phyloP scores from a whole-genome alignment of 2,113 vertebrate species.

The Chaetura pelagica region DNA sequence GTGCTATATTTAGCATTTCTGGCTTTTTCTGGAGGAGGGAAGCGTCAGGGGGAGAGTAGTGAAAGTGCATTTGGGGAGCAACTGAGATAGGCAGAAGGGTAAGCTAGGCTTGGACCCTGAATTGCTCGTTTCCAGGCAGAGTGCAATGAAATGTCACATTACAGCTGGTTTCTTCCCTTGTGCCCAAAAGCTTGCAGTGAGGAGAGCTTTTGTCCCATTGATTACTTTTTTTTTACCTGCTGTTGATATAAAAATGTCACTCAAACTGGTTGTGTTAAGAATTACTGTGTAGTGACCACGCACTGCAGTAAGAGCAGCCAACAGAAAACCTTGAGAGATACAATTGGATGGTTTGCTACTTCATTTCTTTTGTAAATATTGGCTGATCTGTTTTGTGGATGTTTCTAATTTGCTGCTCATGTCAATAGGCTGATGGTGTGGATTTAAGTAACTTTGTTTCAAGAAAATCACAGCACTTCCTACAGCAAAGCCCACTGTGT shows the following conservation, averaged over 20 bases:
- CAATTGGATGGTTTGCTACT: not conserved
- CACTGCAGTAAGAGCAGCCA: accelerated
- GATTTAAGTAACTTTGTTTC: not conserved
- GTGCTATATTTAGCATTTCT: not conserved
- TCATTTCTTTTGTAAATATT: not conserved
- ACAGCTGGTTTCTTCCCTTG: not conserved
- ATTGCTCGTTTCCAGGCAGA: not conserved
- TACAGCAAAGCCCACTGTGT: not conserved
- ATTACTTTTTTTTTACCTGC: not conserved
- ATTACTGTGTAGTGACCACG: not conserved
- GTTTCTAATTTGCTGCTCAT: not conserved
- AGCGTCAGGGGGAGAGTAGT: not conserved
- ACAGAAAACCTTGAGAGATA: not conserved
- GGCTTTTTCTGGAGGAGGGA: not conserved
- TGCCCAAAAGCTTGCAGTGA: not conserved
- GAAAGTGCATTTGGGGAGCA: not conserved
- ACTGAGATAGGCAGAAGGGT: not conserved
- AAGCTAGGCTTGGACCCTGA: not conserved
- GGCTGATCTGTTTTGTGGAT: not conserved
- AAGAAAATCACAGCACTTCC: not conserved
- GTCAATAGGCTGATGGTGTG: not conserved
- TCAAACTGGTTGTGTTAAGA: not conserved
- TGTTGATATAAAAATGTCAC: not conserved
- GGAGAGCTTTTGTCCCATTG: not conserved
- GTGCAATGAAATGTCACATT: not conserved